Percentiles rank a stretch among this genome's conserved stretches.
phyloP scores from a whole-genome alignment of 37 sponge, comb jelly and placozoan genomes.

The Eunapius fragilis region DNA sequence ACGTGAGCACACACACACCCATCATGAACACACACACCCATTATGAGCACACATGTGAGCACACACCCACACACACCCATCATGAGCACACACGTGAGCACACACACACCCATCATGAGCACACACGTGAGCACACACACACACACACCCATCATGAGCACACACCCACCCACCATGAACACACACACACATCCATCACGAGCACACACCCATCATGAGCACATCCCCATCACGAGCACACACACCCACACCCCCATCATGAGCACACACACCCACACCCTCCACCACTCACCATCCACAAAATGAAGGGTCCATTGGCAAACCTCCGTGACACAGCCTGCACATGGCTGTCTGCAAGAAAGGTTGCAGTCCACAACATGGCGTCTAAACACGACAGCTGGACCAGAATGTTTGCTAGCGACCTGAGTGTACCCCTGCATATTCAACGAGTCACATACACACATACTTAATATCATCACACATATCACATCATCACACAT shows the following conservation, averaged over 20 bases:
- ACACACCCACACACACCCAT: no score
- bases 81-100: no score
- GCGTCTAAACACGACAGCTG: neutral
- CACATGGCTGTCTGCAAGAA: constrained; percentile 21
- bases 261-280: neutral
- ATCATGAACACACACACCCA: no score
- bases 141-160: neutral
- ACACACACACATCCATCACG: no score
- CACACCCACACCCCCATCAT: no score
- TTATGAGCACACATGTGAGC: no score
- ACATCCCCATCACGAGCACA: no score
- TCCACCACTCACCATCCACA: constrained; percentile 82
- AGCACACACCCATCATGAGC: no score
- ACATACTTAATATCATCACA: neutral
- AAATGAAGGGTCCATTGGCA: constrained; percentile 80
- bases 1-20: no score
- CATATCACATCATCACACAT: constrained; percentile 11
- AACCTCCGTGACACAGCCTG: constrained; percentile 83
- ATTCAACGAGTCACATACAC: neutral
- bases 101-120: neutral
- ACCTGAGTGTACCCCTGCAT: neutral
- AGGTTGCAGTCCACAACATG: constrained; percentile 14
- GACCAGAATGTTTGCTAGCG: neutral
- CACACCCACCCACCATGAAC: no score
- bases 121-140: no score